Evolutionary conservation across 92 coral and sea anemone species (phyloP), one percentile per base, ranked within the genome.

Genomic region (Bergia sp.): DNA sequence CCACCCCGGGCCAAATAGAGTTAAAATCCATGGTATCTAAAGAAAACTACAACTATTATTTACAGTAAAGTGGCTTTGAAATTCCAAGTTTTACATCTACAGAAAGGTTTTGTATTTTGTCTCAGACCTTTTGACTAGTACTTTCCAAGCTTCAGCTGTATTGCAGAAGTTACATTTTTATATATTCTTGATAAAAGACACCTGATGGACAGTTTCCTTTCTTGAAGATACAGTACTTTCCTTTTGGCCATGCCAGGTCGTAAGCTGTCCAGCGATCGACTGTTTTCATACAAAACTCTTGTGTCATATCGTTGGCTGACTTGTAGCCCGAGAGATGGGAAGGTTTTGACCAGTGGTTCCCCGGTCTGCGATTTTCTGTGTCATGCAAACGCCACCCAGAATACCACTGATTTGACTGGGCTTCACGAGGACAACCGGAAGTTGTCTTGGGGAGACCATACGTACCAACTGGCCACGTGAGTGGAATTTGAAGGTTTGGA

Each of bases 391-490:
- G 69, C 3, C 4, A 61, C 29, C 69, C 69, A 61, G 69, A 61
- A 61, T 61, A 23, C 69, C 69, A 61, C 29, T 3, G 23, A 20
- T 53, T 53, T 12, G 29, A 61, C 7, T 5, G 5, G 7, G 29
- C 20, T 61, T 21, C 29, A 2, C 29, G 69, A 16, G 69, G 69
- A 5, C 69, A 61, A 61, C 69, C 69, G 69, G n/a, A 16, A 61
- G 29, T 61, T 18, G 29, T 21, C 69, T 61, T 61, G 69, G 69
- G 69, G 21, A 61, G 69, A 21, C 69, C 69, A 7, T 61, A 61
- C 29, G 69, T 61, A 61, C 69, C 69, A 61, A 61, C 69, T 61
- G 69, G 69, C 69, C 69, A 61, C 69, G 69, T 61, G 69, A 61
- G 11, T 1, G 69, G 69, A 4, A 61, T 61, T 61, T 61, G 69